Base-by-base conservation (phyloP, 2,113 vertebrate species). In the Callionymus lyra region DNA sequence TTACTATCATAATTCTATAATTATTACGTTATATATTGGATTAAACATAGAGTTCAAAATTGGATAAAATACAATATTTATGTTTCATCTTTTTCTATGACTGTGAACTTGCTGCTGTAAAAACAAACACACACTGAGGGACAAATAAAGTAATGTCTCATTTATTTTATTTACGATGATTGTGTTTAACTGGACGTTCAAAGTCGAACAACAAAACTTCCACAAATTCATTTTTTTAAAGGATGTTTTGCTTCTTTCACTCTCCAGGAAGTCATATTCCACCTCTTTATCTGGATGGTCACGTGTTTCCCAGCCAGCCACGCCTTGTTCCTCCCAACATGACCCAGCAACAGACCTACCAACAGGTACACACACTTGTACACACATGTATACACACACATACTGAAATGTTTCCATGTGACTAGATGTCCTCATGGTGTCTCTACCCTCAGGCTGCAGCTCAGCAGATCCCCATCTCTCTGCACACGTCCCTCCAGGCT, bases 381-480 rank as follows among this genome's bases (percentile, higher is more conserved):
- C n/a, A n/a, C n/a, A n/a, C n/a, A n/a, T 61, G 15, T 9, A 27
- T 10, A 31, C 2, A 17, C 6, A 9, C 8, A 47, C 0, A 11
- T 10, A 34, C 13, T n/a, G 5, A 15, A 1, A 41, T 46, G 31
- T 41, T 19, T 45, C 9, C 47, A 13, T 31, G 38, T 31, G 36
- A 41, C 32, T 14, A 27, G n/a, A 41, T 41, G 16, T 40, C 18
- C 13, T 47, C 9, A 17, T 48, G 10, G 4, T 43, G 15, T 63
- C 16, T 31, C 42, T 6, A 3, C 49, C 9, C 32, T 2, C 79
- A 97, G 94, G 93, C 92, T 4, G 88, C 93, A 13, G 89, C 94
- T 70, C 95, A 97, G 82, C 95, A 99, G 82, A 98, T 99, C 64
- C 95, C 94, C 4, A 91, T 99, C 56, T 96, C 95, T 33, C 84